A percentile compares a stretch with the other conserved stretches of the same genome.
These are phyloP conservation scores for Elgaria multicarinata DNA, from an alignment of 2,113 vertebrate species.

Conservation along the genomic window DNA sequence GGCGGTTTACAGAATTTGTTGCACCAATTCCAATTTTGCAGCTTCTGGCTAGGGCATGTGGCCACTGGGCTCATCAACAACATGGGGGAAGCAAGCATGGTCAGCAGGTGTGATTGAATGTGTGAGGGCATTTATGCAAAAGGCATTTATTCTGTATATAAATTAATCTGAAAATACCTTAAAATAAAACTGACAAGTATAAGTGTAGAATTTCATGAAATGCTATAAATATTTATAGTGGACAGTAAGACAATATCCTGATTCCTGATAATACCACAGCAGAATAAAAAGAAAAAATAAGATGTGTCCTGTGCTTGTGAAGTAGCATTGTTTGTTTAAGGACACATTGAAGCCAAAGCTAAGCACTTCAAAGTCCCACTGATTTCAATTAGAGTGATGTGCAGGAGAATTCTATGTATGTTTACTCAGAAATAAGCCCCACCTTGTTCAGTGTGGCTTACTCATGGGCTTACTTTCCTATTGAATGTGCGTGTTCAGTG, in stretches of 20 bases:
- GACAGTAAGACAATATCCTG: neutral
- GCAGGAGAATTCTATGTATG: too few species aligned
- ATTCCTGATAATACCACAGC: neutral
- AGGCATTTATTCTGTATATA: neutral
- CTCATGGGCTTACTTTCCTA: neutral
- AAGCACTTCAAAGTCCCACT: neutral
- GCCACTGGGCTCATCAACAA: too few species aligned
- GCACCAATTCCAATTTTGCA: too few species aligned
- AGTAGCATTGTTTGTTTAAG: neutral
- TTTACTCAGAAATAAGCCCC: neutral
- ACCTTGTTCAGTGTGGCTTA: neutral
- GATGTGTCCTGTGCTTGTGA: neutral
- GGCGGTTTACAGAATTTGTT: too few species aligned
- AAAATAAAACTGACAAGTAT: conserved; percentile 9
- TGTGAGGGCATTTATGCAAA: too few species aligned
- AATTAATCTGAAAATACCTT: conserved; percentile 24
- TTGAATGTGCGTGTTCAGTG: neutral
- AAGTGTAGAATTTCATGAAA: neutral
- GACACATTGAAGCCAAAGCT: neutral
- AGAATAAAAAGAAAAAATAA: neutral
- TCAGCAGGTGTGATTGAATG: too few species aligned
- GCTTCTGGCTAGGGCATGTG: too few species aligned
- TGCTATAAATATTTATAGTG: neutral
- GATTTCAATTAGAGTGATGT: neutral
- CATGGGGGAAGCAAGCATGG: too few species aligned